Percentiles rank a stretch among this genome's conserved stretches.
These are phyloP conservation scores for Poecile montanus DNA, from an alignment of 2,797 vertebrate species.

Conservation along the genomic window DNA sequence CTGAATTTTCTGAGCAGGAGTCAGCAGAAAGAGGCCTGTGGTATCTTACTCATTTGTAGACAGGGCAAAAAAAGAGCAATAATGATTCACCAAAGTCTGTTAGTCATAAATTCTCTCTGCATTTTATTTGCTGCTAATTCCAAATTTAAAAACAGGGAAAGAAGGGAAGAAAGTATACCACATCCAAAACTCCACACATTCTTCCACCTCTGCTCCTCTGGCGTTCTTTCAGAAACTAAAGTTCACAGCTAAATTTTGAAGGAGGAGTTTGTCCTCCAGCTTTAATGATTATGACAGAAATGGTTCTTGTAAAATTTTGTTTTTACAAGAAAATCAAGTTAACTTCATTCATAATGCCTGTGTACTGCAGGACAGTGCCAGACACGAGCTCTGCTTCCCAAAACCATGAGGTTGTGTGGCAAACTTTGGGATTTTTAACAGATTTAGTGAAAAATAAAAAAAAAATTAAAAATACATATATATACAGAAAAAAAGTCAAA, in stretches of 20 bases:
- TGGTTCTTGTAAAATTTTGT: not conserved
- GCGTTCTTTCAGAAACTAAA: not conserved
- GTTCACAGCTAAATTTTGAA: not conserved
- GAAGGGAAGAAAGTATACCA: not conserved
- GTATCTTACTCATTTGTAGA: not conserved
- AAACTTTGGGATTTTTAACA: not conserved
- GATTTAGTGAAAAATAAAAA: not conserved
- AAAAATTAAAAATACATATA: not conserved
- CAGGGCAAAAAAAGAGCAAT: not conserved
- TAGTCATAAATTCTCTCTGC: constrained; percentile 10
- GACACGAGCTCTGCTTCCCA: not conserved
- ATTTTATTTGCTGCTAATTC: not conserved
- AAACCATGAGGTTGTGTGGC: not conserved
- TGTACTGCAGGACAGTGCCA: not conserved
- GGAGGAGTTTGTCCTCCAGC: not conserved
- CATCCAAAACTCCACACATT: not conserved
- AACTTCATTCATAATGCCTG: not conserved
- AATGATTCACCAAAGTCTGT: not conserved
- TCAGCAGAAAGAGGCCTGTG: constrained; percentile 12
- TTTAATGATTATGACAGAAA: not conserved
- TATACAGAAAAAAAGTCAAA: not conserved
- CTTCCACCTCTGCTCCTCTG: not conserved
- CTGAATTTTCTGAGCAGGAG: constrained; percentile 20
- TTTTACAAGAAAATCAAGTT: not conserved
- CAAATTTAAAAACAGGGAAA: not conserved